Base-by-base conservation (phyloP, 2,797 vertebrate species). In the Pogonophryne albipinna region DNA sequence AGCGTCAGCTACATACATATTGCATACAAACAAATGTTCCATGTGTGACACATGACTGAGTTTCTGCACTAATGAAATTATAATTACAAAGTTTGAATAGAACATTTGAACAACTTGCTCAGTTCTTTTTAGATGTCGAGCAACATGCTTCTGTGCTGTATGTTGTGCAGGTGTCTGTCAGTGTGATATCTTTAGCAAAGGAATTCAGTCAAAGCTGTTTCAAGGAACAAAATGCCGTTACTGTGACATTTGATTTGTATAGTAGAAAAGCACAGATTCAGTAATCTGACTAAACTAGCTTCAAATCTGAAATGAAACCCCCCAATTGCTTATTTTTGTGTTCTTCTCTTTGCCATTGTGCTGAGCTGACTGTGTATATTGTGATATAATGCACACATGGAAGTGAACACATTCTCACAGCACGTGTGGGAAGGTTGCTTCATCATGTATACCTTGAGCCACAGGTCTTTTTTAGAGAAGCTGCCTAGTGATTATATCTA, bases 21-120 rank as follows among this genome's bases (percentile, higher is more conserved):
- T 80, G 17, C 61, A 88, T 74, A 58, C 2, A 79, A 73, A 80
- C 84, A 10, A 70, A 63, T 85, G 69, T 83, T 69, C 19, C 66
- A 74, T 13, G 12, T 71, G 58, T 11, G 50, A 71, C 42, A 59
- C 31, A 20, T 50, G 41, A 61, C 42, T 69, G 31, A 62, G 0
- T 45, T 60, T 67, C 31, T 63, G 38, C 27, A 23, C 14, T 60
- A 23, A 69, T 64, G 14, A 59, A 58, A 20, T 58, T 11, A 44
- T 20, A 50, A 19, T 75, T 34, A 60, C 7, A 49, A 64, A 8
- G 66, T 71, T 83, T 45, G 10, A 14, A 66, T 66, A 50, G 38
- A 34, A 49, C 47, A 52, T 62, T 42, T 11, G 16, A 49, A 45
- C 27, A 66, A 56, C 34, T 55, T 19, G 66, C 12, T 66, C 13